Percentiles rank a stretch among this genome's conserved stretches.
phyloP scores from a whole-genome alignment of 1,140 invertebrate genomes.

The Subanguina moxae region DNA sequence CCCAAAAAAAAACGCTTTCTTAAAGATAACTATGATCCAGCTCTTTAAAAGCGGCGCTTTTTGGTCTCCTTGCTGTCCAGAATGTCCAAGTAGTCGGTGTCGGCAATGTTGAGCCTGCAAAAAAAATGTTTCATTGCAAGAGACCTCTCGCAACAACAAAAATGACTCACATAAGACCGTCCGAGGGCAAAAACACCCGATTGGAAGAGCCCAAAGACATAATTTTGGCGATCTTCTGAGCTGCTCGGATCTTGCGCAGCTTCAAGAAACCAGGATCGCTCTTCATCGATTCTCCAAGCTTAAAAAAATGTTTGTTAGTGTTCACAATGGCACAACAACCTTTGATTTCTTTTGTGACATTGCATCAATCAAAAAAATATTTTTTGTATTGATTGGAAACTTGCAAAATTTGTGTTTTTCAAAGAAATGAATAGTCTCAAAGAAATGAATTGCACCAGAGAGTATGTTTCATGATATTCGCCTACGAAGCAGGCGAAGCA shows the following conservation, averaged over 20 bases:
- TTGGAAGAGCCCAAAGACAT: conserved; percentile 84
- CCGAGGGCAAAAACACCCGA: conserved; percentile 84
- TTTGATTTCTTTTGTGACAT: no score
- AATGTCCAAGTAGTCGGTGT: not conserved
- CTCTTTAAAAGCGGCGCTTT: not conserved
- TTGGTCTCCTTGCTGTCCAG: not conserved
- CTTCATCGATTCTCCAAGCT: conserved; percentile 89
- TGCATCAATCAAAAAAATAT: no score
- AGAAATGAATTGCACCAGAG: no score
- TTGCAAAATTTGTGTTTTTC: no score
- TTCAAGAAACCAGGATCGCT: conserved; percentile 96
- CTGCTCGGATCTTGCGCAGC: conserved; percentile 89
- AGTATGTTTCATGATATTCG: no score
- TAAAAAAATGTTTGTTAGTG: conserved; percentile 62
- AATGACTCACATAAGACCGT: conserved; percentile 74
- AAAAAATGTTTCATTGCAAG: not conserved
- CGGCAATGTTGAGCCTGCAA: conserved; percentile 2
- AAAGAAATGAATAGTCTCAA: no score
- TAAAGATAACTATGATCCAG: no score
- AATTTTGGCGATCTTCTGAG: conserved; percentile 91
- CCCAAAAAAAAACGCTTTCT: no score
- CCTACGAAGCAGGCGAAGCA: no score
- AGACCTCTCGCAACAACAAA: not conserved
- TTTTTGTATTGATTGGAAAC: no score
- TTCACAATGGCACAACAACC: no score